phyloP scores from a whole-genome alignment of 2,113 vertebrate genomes.

The Hystrix brachyura region DNA sequence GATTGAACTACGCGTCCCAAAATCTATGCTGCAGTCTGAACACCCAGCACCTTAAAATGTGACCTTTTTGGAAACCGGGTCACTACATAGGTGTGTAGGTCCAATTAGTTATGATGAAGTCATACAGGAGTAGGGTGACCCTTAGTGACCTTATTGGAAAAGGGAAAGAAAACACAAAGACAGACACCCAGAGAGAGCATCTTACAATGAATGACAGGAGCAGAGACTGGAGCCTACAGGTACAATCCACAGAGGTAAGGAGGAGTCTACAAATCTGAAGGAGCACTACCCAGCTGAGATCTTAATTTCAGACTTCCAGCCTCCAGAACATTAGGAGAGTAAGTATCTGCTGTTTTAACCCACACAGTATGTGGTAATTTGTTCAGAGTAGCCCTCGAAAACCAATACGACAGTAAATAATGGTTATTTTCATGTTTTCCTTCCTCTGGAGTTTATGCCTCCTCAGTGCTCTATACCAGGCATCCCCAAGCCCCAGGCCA shows the following conservation, averaged over 20 bases:
- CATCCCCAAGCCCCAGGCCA: not conserved
- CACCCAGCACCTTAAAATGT: not conserved
- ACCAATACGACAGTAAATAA: not conserved
- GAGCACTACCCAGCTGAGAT: accelerated
- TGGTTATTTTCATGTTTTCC: not conserved
- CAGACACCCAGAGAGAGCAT: not conserved
- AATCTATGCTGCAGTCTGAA: not conserved
- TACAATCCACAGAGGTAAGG: not conserved
- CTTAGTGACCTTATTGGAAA: not conserved
- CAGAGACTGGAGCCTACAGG: not conserved
- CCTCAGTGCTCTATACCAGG: not conserved
- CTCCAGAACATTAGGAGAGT: not conserved
- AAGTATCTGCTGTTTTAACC: not conserved
- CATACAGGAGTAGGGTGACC: not conserved
- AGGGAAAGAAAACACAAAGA: not conserved
- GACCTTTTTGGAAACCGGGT: not conserved
- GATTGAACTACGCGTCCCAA: not conserved
- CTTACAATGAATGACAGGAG: not conserved
- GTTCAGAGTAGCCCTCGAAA: not conserved
- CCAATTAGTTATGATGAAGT: not conserved
- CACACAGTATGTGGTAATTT: not conserved
- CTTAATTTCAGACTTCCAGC: not conserved
- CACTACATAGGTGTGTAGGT: not conserved
- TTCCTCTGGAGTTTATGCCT: not conserved
- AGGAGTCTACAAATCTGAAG: not conserved